Percentiles rank a stretch among this genome's conserved stretches.
Evolutionary conservation across 2,797 vertebrate genomes (phyloP).

Genomic region (Smutsia temminckii): DNA sequence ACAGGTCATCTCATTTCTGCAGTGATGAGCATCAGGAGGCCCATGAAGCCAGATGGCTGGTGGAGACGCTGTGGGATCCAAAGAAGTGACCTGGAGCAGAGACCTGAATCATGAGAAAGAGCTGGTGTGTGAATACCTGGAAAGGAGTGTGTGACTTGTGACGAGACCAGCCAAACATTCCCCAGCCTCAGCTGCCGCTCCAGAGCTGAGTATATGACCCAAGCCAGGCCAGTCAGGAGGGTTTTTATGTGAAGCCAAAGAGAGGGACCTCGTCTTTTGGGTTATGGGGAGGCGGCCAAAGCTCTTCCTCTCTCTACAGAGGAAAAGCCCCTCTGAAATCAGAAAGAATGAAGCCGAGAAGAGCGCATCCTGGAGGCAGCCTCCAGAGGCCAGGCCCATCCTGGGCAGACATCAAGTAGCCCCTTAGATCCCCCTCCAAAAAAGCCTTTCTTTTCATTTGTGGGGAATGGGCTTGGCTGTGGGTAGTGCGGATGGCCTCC

Average conservation of each 20-base stretch:
- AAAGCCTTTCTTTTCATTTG: background rate
- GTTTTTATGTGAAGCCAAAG: background rate
- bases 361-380: too few relatives aligned
- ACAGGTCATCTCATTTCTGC: background rate
- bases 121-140: background rate
- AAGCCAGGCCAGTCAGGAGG: background rate
- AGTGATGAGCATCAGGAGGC: background rate
- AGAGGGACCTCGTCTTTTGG: background rate
- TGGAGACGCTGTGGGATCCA: background rate
- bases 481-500: background rate
- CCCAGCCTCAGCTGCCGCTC: background rate
- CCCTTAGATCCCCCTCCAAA: background rate
- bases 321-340: background rate
- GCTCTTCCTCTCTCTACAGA: background rate
- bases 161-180: background rate
- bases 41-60: background rate
- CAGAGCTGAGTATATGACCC: background rate
- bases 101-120: background rate
- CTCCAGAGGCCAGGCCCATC: background rate
- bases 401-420: accelerated
- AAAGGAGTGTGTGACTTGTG: background rate
- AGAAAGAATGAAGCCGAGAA: background rate
- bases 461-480: background rate
- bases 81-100: background rate
- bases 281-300: background rate